Conservation (phyloP, 2,888 invertebrate genomes). For the Podabrus alpinus region DNA sequence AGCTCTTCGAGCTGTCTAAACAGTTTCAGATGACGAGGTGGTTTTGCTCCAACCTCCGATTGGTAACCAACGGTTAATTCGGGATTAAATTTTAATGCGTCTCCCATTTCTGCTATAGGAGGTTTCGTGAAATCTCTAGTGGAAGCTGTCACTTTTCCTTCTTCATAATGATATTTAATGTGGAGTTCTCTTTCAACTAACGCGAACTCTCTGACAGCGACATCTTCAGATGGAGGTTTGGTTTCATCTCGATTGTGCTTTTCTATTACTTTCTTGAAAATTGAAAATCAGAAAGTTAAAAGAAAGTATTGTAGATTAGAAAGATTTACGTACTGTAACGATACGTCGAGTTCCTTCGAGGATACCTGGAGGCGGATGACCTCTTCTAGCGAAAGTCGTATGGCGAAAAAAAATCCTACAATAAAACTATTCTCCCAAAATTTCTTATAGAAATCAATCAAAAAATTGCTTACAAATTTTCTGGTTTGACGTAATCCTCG, state of each 20-base stretch:
- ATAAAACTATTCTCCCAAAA: not conserved
- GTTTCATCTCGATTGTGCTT: slow-evolving; percentile 64
- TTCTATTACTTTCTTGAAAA: slow-evolving; percentile 62
- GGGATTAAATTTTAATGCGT: slow-evolving; percentile 66
- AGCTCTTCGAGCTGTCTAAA: slow-evolving; percentile 67
- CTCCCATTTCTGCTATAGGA: slow-evolving; percentile 70
- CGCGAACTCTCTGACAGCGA: slow-evolving; percentile 68
- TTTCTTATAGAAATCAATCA: not conserved
- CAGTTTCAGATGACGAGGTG: slow-evolving; percentile 65
- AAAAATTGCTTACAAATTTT: slow-evolving; percentile 53
- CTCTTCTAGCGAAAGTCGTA: slow-evolving; percentile 50
- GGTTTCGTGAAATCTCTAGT: slow-evolving; percentile 72
- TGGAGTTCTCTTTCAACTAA: slow-evolving; percentile 65
- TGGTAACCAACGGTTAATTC: slow-evolving; percentile 69
- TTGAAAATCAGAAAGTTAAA: not conserved
- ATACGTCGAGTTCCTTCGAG: slow-evolving; percentile 47
- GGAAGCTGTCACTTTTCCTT: slow-evolving; percentile 64
- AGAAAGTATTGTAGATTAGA: not conserved
- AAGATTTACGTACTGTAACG: slow-evolving; percentile 44
- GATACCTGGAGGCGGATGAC: slow-evolving; percentile 44
- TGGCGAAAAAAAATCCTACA: slow-evolving; percentile 51
- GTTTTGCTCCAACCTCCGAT: slow-evolving; percentile 65
- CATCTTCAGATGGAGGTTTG: slow-evolving; percentile 63
- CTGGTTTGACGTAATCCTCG: slow-evolving; percentile 63
- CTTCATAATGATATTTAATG: slow-evolving; percentile 67